Evolutionary conservation across 2,888 invertebrate species (phyloP).

Genomic region (Mimumesa dahlbomi): DNA sequence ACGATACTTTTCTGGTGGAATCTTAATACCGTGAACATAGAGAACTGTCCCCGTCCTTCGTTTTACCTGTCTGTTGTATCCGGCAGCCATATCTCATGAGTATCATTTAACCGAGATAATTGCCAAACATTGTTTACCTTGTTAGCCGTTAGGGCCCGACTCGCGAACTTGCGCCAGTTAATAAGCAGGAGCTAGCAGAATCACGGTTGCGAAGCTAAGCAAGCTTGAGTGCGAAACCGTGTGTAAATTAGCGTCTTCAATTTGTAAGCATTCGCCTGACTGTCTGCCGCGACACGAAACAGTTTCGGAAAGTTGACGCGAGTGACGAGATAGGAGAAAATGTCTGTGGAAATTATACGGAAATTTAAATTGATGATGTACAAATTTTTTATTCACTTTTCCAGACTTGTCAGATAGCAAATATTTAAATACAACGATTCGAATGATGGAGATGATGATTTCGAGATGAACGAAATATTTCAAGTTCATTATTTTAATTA

Average conservation of each 20-base stretch:
- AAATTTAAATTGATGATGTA: too few relatives aligned
- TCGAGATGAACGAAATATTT: too few relatives aligned
- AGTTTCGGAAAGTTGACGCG: constrained; percentile 36
- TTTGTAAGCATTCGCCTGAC: constrained; percentile 74
- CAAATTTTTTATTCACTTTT: too few relatives aligned
- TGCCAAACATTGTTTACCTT: constrained; percentile 80
- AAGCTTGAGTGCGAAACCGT: constrained; percentile 72
- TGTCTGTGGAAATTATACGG: neutral
- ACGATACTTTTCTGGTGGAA: too few relatives aligned
- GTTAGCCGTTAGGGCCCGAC: constrained; percentile 74
- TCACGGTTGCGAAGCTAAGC: constrained; percentile 28
- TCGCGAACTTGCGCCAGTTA: constrained; percentile 76
- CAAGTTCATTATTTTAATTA: too few relatives aligned
- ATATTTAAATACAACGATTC: too few relatives aligned
- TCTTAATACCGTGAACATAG: too few relatives aligned
- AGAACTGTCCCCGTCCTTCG: constrained; percentile 18
- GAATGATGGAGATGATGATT: too few relatives aligned
- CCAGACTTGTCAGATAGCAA: too few relatives aligned
- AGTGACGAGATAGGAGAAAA: constrained; percentile 23
- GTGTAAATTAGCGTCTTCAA: constrained; percentile 79
- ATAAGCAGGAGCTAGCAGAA: constrained; percentile 69
- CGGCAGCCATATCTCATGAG: constrained; percentile 61
- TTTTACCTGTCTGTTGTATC: constrained; percentile 39
- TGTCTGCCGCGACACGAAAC: constrained; percentile 41
- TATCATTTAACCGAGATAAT: constrained; percentile 78